Conservation (phyloP, 2,888 invertebrate species). For the Lasioglossum vierecki region DNA sequence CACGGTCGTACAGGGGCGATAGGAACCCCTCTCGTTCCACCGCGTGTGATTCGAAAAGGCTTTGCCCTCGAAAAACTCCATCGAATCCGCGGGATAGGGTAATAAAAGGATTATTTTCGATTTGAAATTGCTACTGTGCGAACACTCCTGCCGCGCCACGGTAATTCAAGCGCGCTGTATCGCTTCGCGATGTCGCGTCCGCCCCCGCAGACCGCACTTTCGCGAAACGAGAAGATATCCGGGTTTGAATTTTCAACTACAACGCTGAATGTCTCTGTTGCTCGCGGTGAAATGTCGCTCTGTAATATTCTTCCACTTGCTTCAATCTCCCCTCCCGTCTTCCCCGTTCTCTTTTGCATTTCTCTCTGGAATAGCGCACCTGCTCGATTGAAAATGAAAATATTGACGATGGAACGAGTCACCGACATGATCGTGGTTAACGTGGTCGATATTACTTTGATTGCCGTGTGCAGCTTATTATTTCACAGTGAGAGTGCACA, state of each 20-base stretch:
- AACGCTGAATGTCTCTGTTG: conserved; percentile 28
- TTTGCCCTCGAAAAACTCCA: background rate
- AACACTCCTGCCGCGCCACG: background rate
- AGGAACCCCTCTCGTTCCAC: background rate
- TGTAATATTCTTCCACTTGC: conserved; percentile 33
- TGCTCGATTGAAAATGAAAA: conserved; percentile 43
- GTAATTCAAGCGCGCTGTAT: conserved; percentile 44
- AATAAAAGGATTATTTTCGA: conserved; percentile 54
- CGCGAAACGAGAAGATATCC: conserved; percentile 46
- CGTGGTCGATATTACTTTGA: background rate
- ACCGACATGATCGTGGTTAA: background rate
- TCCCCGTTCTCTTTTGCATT: background rate
- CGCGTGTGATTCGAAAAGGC: background rate
- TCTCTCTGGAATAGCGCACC: conserved; percentile 11
- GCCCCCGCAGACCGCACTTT: conserved; percentile 8
- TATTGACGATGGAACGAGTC: conserved; percentile 3
- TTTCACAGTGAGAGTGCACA: conserved; percentile 11
- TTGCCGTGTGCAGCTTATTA: conserved; percentile 18
- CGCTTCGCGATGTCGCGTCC: conserved; percentile 26
- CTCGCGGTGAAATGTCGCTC: conserved; percentile 46
- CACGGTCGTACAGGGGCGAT: conserved; percentile 8
- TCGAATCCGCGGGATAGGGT: conserved; percentile 4
- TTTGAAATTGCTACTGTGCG: conserved; percentile 24
- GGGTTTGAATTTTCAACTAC: conserved; percentile 47
- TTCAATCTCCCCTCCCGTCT: background rate